phyloP scores from a whole-genome alignment of 2,797 vertebrate species.

The Centroberyx gerrardi region DNA sequence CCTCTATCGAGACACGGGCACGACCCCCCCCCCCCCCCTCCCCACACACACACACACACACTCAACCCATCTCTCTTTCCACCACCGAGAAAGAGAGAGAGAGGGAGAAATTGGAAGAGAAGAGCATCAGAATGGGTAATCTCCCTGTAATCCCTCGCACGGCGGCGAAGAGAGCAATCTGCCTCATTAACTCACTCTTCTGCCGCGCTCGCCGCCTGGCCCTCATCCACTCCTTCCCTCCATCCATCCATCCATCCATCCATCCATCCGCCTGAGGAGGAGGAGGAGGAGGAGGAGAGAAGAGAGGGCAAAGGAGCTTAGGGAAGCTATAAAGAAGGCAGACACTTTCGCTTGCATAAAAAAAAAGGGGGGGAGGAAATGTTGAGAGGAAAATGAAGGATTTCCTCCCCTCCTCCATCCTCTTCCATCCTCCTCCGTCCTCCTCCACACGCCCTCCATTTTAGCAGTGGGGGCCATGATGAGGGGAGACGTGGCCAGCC shows the following conservation, averaged over 20 bases:
- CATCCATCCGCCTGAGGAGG: constrained; percentile 17
- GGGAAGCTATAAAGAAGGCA: constrained; percentile 59
- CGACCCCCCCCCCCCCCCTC: neutral
- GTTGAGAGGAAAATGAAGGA: constrained; percentile 51
- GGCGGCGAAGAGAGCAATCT: constrained; percentile 67
- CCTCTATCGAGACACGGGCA: constrained; percentile 50
- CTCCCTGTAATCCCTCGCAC: constrained; percentile 77
- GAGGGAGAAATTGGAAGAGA: constrained; percentile 35
- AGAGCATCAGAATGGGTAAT: constrained; percentile 72
- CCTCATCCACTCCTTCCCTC: constrained; percentile 60
- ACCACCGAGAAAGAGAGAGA: constrained; percentile 10
- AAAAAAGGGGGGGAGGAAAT: constrained; percentile 27
- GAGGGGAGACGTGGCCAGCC: constrained; percentile 26
- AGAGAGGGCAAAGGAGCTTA: constrained; percentile 60
- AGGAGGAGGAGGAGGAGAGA: constrained; percentile 35
- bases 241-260: constrained; percentile 34
- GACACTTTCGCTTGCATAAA: constrained; percentile 50
- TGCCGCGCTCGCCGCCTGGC: constrained; percentile 35
- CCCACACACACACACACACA: neutral
- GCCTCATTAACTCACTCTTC: constrained; percentile 77
- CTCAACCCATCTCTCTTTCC: constrained; percentile 15
- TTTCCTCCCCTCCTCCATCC: constrained; percentile 7
- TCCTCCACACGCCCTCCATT: constrained; percentile 32
- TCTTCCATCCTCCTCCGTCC: neutral
- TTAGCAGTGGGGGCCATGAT: constrained; percentile 34